Base-by-base conservation (phyloP, 2,888 invertebrate genomes). In the Halictus ligatus region DNA sequence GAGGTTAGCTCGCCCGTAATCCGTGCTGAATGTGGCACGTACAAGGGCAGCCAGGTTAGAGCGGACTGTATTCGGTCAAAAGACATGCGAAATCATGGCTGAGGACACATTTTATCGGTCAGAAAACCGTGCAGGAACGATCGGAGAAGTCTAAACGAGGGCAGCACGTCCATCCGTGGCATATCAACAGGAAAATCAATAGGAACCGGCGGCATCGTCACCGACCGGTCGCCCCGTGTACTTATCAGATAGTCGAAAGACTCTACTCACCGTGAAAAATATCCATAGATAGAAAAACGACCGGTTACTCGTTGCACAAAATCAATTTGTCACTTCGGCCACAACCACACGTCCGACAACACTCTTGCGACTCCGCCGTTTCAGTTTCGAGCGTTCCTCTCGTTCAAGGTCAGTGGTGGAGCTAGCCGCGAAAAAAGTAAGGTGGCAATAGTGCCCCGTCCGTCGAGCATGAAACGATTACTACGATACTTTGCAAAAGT, bases 271-370 rank as follows among this genome's bases (percentile, higher is more conserved):
- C 91, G 87, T 85, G 87, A 83, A 84, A 90, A 90, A 91, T 92
- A 91, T 93, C 94, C 94, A 93, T 92, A 92, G 88, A 89, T 90
- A 84, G 80, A 76, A 78, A 58, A 82, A 76, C 50, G 29, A 75
- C 73, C 80, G 50, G 77, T 79, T 75, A 80, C 86, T 87, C 80
- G 86, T 91, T 83, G 88, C 85, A 87, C 84, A 89, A 86, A 91
- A 92, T 90, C 90, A 91, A 94, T 93, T 94, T 93, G 92, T 93
- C 94, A 94, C 93, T 94, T 92, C 90, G 87, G 88, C 86, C 90
- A 90, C 92, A 88, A 90, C 87, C 91, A 91, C 93, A 93, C 94
- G 93, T 92, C 91, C 91, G 89, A 93, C 93, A 93, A 93, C 94
- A 93, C 94, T 92, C 91, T 90, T 90, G 87, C 92, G 93, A 94